These are phyloP conservation scores for Ibidorhyncha struthersii DNA, from an alignment of 2,113 vertebrate species.

Conservation along the genomic window DNA sequence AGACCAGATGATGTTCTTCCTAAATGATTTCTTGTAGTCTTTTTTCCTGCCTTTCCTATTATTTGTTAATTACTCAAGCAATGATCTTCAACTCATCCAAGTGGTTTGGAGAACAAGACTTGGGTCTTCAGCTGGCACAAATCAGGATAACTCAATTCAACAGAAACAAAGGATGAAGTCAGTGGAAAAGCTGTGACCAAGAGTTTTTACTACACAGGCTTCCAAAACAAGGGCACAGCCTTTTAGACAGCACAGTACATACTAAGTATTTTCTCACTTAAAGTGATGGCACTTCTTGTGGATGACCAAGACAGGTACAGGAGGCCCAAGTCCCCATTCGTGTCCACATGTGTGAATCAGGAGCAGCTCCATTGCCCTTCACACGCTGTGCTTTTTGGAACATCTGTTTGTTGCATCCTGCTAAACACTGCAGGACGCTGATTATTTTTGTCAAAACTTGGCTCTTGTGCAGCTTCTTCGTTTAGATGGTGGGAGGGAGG, in stretches of 20 bases:
- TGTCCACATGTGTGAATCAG: accelerated
- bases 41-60: neutral
- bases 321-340: neutral
- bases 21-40: neutral
- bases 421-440: neutral
- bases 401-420: neutral
- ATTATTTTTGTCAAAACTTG: neutral
- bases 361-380: neutral
- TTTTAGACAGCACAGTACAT: neutral
- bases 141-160: neutral
- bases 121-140: neutral
- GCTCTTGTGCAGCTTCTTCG: neutral
- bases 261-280: neutral
- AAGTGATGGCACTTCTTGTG: neutral
- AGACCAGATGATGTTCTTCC: neutral
- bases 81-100: neutral
- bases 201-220: neutral
- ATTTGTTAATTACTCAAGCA: neutral
- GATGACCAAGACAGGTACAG: neutral
- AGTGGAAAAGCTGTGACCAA: neutral
- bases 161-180: neutral
- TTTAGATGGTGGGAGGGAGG: neutral
- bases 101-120: neutral
- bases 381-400: neutral
- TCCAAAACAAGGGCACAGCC: neutral